Conservation (phyloP, 2,888 invertebrate species). For the Himalopsyche japonica region DNA sequence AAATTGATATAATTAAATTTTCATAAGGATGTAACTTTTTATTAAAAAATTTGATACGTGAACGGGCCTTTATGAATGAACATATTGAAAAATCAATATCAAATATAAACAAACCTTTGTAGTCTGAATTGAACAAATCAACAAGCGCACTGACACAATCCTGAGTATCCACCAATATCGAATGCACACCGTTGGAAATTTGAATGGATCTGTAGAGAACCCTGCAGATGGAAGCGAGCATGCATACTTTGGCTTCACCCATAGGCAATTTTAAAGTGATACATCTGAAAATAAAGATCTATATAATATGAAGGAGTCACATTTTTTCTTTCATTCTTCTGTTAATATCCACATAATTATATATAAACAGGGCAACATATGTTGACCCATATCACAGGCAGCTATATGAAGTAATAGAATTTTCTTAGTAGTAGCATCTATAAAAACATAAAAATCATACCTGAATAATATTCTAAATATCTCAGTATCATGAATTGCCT, state of each 20-base stretch:
- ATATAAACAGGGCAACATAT: too few species aligned
- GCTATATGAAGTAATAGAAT: too few species aligned
- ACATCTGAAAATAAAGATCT: constrained; percentile 46
- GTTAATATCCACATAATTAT: too few species aligned
- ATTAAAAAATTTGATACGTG: too few species aligned
- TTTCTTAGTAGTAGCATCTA: neutral
- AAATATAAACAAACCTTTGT: constrained; percentile 43
- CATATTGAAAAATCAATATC: too few species aligned
- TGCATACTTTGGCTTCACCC: constrained; percentile 51
- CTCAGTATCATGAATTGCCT: constrained; percentile 52
- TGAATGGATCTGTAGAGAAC: constrained; percentile 51
- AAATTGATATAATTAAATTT: too few species aligned
- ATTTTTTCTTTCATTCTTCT: too few species aligned
- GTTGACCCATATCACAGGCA: too few species aligned
- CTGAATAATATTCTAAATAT: constrained; percentile 55
- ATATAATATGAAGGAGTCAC: neutral
- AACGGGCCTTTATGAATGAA: too few species aligned
- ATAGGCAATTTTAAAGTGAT: constrained; percentile 43
- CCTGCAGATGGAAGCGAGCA: constrained; percentile 55
- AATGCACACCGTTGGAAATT: constrained; percentile 48
- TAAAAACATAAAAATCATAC: constrained; percentile 45
- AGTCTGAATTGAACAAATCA: constrained; percentile 49
- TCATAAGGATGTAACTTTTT: too few species aligned
- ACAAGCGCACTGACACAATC: constrained; percentile 54
- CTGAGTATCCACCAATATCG: constrained; percentile 51